Evolutionary conservation across 2,888 invertebrate genomes (phyloP), one percentile per base, ranked within the genome.

Genomic region (Synergus gifuensis): DNA sequence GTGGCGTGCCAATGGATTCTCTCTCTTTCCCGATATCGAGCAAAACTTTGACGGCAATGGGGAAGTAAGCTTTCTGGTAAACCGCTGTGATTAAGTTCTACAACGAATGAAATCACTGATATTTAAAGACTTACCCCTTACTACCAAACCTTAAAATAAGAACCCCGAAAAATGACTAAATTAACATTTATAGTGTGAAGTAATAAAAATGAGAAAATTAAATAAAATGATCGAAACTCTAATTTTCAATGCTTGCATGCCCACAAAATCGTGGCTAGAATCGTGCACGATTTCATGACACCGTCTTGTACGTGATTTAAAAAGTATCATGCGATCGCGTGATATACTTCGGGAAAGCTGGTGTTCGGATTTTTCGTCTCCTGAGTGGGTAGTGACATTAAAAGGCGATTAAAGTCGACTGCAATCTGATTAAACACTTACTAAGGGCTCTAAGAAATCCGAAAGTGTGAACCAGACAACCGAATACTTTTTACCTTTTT

Each of bases 1-100:
- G 80, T 80, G 86, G 86, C 86, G 84, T 85, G 86, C 85, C 88
- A 86, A 89, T 88, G 87, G 86, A 85, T 85, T 58, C 73, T 73
- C 81, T 79, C 82, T 82, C 78, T 79, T 83, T 85, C 82, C 83
- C 85, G 88, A 88, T 89, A 89, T 87, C 86, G 88, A 85, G 86
- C 86, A 81, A 85, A 87, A 86, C 85, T 86, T 84, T 79, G 81
- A 78, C 80, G 78, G 79, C 80, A 79, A 81, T 77, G 84, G 83
- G 78, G 78, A 83, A 83, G 73, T 83, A 82, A 87, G 86, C 86
- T 86, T 83, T 84, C 82, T 83, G 83, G 83, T 85, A 85, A 85
- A 86, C 81, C 83, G 82, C 83, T 85, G 79, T 82, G 81, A 86
- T 86, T 84, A 86, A 86, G 83, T 86, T 83, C 83, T 77, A 76